These are phyloP conservation scores for Mesoclemmys tuberculata DNA, from an alignment of 2,113 vertebrate species.

Conservation along the genomic window DNA sequence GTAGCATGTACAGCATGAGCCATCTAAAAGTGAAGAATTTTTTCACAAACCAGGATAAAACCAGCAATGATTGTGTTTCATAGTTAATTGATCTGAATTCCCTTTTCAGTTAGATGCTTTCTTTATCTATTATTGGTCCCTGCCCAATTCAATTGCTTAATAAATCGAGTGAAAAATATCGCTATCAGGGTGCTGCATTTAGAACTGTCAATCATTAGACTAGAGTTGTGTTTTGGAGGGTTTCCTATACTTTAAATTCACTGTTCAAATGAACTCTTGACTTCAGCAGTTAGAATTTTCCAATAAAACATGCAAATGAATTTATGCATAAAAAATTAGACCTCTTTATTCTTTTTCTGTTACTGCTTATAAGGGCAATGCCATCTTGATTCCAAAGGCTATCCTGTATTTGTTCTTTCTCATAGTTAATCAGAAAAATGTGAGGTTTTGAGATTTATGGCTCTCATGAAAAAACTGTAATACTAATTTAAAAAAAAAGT, in stretches of 20 bases:
- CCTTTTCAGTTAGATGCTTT: background rate
- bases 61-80: background rate
- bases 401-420: background rate
- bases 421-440: background rate
- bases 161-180: background rate
- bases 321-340: background rate
- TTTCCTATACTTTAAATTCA: background rate
- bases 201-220: background rate
- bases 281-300: background rate
- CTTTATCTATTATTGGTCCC: background rate
- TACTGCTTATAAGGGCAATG: background rate
- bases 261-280: background rate
- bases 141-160: background rate
- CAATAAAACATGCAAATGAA: rapidly evolving
- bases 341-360: background rate
- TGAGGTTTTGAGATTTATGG: background rate
- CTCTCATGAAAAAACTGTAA: background rate
- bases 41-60: background rate
- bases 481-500: background rate
- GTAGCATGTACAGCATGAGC: background rate
- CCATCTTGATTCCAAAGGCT: background rate
- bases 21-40: background rate
- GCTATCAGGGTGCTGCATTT: background rate
- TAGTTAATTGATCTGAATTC: background rate
- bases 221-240: background rate